phyloP scores from a whole-genome alignment of 2,113 vertebrate genomes.

The Caloenas nicobarica region DNA sequence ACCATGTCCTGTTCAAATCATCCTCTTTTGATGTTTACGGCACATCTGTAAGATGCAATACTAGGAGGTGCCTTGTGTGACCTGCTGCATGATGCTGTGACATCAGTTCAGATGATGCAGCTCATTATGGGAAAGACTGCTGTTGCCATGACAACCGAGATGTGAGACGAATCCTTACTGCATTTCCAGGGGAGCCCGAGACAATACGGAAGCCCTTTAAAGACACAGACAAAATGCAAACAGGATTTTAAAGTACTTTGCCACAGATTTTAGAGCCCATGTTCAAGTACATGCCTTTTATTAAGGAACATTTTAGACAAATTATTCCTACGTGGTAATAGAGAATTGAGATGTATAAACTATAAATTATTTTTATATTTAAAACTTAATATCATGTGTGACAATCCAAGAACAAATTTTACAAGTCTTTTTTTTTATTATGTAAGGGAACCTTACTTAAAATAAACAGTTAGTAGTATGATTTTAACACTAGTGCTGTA shows the following conservation, averaged over 20 bases:
- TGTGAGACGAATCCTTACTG: slow-evolving; percentile 89
- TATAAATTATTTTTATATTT: slow-evolving; percentile 25
- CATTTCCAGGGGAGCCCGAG: slow-evolving; percentile 85
- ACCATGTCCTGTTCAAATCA: slow-evolving; percentile 87
- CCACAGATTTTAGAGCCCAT: not conserved
- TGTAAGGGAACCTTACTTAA: not conserved
- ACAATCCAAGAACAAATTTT: not conserved
- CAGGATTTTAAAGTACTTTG: slow-evolving; percentile 45
- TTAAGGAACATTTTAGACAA: slow-evolving; percentile 14
- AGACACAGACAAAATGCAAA: slow-evolving; percentile 76
- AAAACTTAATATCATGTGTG: not conserved
- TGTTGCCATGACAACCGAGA: slow-evolving; percentile 93
- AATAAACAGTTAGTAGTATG: not conserved
- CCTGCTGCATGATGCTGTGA: slow-evolving; percentile 92
- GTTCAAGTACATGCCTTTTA: not conserved
- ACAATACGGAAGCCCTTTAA: slow-evolving; percentile 82
- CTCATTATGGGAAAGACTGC: slow-evolving; percentile 91
- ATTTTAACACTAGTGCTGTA: not conserved
- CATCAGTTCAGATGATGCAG: slow-evolving; percentile 95
- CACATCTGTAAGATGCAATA: slow-evolving; percentile 85
- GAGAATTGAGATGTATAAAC: not conserved
- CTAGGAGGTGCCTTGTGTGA: slow-evolving; percentile 85
- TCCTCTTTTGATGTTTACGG: slow-evolving; percentile 83
- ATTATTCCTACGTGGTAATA: not conserved
- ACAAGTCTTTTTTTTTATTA: not conserved